Evolutionary conservation across 2,797 vertebrate species (phyloP), one percentile per base, ranked within the genome.

Genomic region (Rhodeus uyekii): DNA sequence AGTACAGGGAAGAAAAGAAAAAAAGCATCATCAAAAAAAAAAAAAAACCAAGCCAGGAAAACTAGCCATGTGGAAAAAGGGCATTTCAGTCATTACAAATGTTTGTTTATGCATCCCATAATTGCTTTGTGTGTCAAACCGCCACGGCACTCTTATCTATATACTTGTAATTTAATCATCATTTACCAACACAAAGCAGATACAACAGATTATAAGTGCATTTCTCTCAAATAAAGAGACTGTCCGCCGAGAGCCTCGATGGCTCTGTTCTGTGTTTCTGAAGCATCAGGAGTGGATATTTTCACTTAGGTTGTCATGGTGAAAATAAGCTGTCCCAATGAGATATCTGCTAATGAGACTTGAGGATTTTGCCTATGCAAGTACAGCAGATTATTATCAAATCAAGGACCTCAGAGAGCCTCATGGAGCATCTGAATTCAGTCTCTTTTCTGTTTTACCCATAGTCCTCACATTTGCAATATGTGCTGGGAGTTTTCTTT

Each of bases 331-430:
- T 84, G 76, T 85, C 85, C 82, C 55, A 58, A 48, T 32, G 64
- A 81, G 34, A 36, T 65, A 82, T 85, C 58, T 42, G 60, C 77
- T 76, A 84, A 86, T 85, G 78, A 82, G 77, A 84, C 82, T 78
- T 80, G 77, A 89, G 69, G 73, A 81, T 85, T 85, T 83, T 77
- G 79, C 78, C 78, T 73, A 79, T 85, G 85, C 83, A 86, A 83
- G 82, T 82, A 84, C 75, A 55, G 68, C 67, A 78, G 76, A 84
- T 65, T 71, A 81, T 85, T 84, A 85, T 84, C 84, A 81, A 72
- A 79, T 48, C 9, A 77, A 58, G 78, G 83, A 80, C 76, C 53
- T 60, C 63, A 39, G 67, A 74, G 71, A 69, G 74, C 36, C 64
- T 68, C 44, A 44, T 19, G 29, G 48, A 69, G 61, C 44, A 74